A percentile compares a stretch with the other conserved stretches of the same genome.
phyloP scores from a whole-genome alignment of 2,797 vertebrate species.

The Gastrophryne carolinensis region DNA sequence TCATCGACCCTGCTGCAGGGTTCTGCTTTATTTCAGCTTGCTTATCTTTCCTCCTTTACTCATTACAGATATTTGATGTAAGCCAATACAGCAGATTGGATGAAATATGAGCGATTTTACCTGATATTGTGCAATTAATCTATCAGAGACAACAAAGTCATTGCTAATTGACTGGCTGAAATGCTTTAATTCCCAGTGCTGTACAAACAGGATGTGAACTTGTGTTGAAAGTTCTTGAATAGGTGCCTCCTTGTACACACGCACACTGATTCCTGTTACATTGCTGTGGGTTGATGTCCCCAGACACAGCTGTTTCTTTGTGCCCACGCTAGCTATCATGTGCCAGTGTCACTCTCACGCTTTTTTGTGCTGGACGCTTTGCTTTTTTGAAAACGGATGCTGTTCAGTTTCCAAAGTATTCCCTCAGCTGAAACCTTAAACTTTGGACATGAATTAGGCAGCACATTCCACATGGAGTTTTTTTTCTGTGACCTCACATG shows the following conservation, averaged over 20 bases:
- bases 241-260: conserved; percentile 10
- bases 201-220: conserved; percentile 46
- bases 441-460: conserved; percentile 16
- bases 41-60: conserved; percentile 6
- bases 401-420: neutral
- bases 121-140: conserved; percentile 24
- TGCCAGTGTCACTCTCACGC: conserved; percentile 30
- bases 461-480: conserved; percentile 2
- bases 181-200: conserved; percentile 2
- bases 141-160: conserved; percentile 33
- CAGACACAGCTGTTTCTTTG: conserved; percentile 5
- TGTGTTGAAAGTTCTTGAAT: neutral
- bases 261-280: neutral
- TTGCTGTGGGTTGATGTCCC: neutral
- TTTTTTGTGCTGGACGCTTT: neutral
- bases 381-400: conserved; percentile 7
- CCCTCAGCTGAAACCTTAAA: conserved; percentile 5
- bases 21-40: neutral
- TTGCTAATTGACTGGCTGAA: conserved; percentile 35
- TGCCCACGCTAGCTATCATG: conserved; percentile 4
- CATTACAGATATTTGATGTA: conserved; percentile 5
- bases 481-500: conserved; percentile 32
- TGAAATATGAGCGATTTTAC: conserved; percentile 29
- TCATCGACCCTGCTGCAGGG: no score
- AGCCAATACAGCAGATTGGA: neutral